A percentile compares a stretch with the other conserved stretches of the same genome.
These are phyloP conservation scores for Chaunax sp. DNA, from an alignment of 2,797 vertebrate species.

Conservation along the genomic window DNA sequence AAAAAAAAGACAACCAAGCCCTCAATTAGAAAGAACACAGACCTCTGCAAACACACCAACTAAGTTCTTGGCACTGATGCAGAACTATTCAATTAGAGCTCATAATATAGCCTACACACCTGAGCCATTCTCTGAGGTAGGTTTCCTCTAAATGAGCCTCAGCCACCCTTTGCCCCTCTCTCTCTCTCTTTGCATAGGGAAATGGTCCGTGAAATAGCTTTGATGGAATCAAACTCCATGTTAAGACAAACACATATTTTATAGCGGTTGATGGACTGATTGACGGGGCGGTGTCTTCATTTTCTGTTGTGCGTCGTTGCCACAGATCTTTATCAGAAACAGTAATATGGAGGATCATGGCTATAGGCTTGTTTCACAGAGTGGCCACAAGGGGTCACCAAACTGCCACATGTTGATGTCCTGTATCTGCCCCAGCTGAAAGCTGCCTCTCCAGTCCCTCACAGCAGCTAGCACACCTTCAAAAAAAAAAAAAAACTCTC, in stretches of 20 bases:
- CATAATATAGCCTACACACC: slow-evolving; percentile 49
- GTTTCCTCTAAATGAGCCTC: slow-evolving; percentile 36
- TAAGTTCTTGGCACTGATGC: slow-evolving; percentile 70
- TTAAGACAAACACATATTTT: slow-evolving; percentile 77
- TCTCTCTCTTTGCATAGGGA: slow-evolving; percentile 72
- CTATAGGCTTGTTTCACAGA: slow-evolving; percentile 47
- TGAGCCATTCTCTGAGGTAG: slow-evolving; percentile 25
- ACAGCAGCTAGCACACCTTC: slow-evolving; percentile 43
- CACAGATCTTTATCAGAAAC: slow-evolving; percentile 61
- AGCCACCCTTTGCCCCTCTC: slow-evolving; percentile 19
- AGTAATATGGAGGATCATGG: slow-evolving; percentile 46
- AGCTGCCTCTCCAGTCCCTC: slow-evolving; percentile 16
- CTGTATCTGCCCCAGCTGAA: slow-evolving; percentile 21
- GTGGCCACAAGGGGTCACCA: slow-evolving; percentile 69
- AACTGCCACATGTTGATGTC: slow-evolving; percentile 49
- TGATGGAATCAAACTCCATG: slow-evolving; percentile 77
- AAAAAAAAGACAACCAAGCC: background rate
- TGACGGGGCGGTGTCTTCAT: slow-evolving; percentile 65
- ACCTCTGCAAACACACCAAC: slow-evolving; percentile 61
- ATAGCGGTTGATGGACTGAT: slow-evolving; percentile 66
- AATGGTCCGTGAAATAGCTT: slow-evolving; percentile 80
- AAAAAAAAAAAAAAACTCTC: slow-evolving; percentile 50
- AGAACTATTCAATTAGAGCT: slow-evolving; percentile 79
- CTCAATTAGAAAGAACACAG: slow-evolving; percentile 52
- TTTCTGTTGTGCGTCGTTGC: slow-evolving; percentile 50